phyloP scores from a whole-genome alignment of 2,888 invertebrate genomes.

The Hypomecis punctinalis region DNA sequence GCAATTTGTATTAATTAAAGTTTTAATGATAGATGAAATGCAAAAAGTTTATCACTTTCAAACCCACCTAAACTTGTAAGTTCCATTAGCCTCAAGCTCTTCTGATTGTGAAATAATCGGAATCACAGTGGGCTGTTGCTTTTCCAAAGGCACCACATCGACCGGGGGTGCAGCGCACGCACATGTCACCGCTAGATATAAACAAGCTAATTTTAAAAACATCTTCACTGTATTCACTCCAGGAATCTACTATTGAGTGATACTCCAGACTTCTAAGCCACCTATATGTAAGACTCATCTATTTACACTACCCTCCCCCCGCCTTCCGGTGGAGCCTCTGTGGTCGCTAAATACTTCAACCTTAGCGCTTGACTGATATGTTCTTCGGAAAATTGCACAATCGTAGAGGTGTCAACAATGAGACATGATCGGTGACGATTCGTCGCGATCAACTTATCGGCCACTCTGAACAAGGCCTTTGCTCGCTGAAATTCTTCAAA shows the following conservation, averaged over 20 bases:
- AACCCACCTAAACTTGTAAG: slow-evolving; percentile 80
- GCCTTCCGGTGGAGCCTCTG: slow-evolving; percentile 75
- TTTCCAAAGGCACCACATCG: slow-evolving; percentile 64
- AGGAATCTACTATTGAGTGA: slow-evolving; percentile 72
- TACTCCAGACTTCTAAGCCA: slow-evolving; percentile 74
- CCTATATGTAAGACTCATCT: slow-evolving; percentile 82
- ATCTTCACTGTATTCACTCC: slow-evolving; percentile 66
- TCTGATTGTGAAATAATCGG: slow-evolving; percentile 82
- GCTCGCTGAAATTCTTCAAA: slow-evolving; percentile 36
- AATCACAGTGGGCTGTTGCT: slow-evolving; percentile 71
- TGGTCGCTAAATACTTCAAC: slow-evolving; percentile 83
- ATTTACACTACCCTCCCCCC: slow-evolving; percentile 83
- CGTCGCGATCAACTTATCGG: slow-evolving; percentile 59
- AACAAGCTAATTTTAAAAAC: slow-evolving; percentile 62
- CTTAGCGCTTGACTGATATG: slow-evolving; percentile 79
- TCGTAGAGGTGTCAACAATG: slow-evolving; percentile 77
- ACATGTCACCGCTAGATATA: slow-evolving; percentile 55
- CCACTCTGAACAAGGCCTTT: slow-evolving; percentile 55
- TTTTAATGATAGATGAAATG: background rate
- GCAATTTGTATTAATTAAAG: background rate
- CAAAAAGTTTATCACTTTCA: background rate
- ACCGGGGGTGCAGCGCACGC: slow-evolving; percentile 61
- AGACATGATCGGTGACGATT: slow-evolving; percentile 70
- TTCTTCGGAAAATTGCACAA: slow-evolving; percentile 83
- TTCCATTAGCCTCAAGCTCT: slow-evolving; percentile 80